These are phyloP conservation scores for Sigmodon hispidus DNA, from an alignment of 2,113 vertebrate genomes.

Conservation along the genomic window DNA sequence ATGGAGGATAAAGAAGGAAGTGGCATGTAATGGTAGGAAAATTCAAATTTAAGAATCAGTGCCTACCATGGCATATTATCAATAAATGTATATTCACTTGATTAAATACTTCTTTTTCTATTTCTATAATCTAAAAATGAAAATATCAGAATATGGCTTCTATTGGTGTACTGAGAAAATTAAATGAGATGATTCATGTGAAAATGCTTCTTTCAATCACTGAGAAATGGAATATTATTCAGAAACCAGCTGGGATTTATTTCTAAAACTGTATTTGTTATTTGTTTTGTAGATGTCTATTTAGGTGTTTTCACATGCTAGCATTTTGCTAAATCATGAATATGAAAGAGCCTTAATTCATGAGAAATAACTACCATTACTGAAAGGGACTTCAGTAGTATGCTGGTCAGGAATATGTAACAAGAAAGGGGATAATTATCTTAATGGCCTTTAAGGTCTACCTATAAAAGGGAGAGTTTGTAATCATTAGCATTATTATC, in stretches of 20 bases:
- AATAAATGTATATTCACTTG: not conserved
- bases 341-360: not conserved
- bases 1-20: not conserved
- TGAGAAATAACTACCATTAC: slow-evolving; percentile 22
- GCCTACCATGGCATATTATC: not conserved
- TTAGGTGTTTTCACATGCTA: slow-evolving; percentile 1
- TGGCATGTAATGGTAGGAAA: not conserved
- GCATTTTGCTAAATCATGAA: not conserved
- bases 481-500: not conserved
- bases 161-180: slow-evolving; percentile 4
- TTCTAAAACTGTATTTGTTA: slow-evolving; percentile 46
- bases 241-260: not conserved
- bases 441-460: not conserved
- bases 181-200: not conserved
- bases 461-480: not conserved
- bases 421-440: not conserved
- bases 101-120: not conserved
- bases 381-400: not conserved
- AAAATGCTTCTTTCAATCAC: slow-evolving; percentile 1
- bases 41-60: slow-evolving; percentile 20
- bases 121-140: slow-evolving; percentile 1
- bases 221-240: not conserved
- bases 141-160: not conserved
- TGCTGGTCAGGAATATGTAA: not conserved
- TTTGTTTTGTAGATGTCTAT: slow-evolving; percentile 12